Conservation (phyloP, 1,140 invertebrate genomes). For the Monochamus saltuarius region DNA sequence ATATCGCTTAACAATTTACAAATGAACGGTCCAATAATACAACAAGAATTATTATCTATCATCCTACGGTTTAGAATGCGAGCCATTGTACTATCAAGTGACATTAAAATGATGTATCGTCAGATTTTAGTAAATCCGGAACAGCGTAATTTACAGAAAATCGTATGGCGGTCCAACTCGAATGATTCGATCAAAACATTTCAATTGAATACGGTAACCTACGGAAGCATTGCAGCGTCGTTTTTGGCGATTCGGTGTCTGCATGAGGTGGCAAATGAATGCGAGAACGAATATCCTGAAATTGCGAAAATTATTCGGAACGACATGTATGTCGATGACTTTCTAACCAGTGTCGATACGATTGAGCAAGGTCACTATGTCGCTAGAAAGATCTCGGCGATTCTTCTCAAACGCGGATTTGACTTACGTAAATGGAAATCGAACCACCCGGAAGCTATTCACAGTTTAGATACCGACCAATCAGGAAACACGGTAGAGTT, state of each 20-base stretch:
- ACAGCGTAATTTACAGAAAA: constrained; percentile 30
- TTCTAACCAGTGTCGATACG: constrained; percentile 26
- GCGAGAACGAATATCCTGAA: constrained; percentile 8
- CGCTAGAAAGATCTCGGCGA: too few species aligned
- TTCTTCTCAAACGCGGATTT: too few species aligned
- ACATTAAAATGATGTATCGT: constrained; percentile 51
- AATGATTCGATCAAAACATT: neutral
- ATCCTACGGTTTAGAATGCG: constrained; percentile 50
- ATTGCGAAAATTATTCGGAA: constrained; percentile 22
- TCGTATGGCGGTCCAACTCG: neutral
- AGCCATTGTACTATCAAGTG: constrained; percentile 46
- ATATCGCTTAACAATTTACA: constrained; percentile 37
- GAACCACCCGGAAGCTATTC: too few species aligned
- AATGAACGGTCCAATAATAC: constrained; percentile 33
- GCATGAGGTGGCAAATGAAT: neutral
- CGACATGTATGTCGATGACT: constrained; percentile 44
- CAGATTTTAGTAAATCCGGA: constrained; percentile 36
- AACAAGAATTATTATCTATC: constrained; percentile 38
- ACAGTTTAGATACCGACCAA: too few species aligned
- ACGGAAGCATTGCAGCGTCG: constrained; percentile 41
- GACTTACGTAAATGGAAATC: neutral
- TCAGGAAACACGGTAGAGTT: too few species aligned
- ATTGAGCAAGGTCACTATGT: too few species aligned
- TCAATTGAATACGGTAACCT: constrained; percentile 1
- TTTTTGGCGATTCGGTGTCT: neutral